These are phyloP conservation scores for Eristalis tenax DNA, from an alignment of 2,888 invertebrate species.

Conservation along the genomic window DNA sequence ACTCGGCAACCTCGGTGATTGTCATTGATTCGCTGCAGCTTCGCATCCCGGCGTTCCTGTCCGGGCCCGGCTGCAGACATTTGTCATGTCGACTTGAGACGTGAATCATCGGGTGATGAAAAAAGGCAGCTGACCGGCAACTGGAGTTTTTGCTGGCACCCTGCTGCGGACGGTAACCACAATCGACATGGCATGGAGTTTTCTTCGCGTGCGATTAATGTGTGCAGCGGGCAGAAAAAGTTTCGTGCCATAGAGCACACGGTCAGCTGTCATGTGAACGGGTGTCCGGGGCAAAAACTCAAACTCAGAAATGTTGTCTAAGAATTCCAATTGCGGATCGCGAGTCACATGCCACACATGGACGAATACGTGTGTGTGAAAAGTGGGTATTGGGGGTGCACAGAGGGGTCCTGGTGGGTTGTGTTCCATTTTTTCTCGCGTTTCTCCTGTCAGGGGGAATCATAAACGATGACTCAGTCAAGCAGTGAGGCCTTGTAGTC, in stretches of 20 bases:
- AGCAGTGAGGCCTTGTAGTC: slow-evolving; percentile 12
- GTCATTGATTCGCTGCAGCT: background rate
- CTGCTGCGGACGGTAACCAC: slow-evolving; percentile 38
- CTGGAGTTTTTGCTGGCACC: slow-evolving; percentile 33
- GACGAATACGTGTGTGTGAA: background rate
- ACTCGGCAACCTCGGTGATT: background rate
- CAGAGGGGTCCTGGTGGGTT: slow-evolving; percentile 4
- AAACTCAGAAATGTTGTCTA: slow-evolving; percentile 54
- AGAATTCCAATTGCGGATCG: slow-evolving; percentile 52
- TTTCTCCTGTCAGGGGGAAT: slow-evolving; percentile 38
- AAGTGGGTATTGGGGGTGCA: slow-evolving; percentile 10
- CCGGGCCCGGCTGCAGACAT: background rate
- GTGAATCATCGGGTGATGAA: slow-evolving; percentile 58
- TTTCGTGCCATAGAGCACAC: slow-evolving; percentile 63
- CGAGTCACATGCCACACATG: slow-evolving; percentile 45
- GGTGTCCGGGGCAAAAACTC: slow-evolving; percentile 11
- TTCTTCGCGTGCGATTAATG: slow-evolving; percentile 65
- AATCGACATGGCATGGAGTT: slow-evolving; percentile 62
- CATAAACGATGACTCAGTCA: slow-evolving; percentile 53
- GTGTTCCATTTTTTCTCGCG: slow-evolving; percentile 18
- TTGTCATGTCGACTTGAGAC: slow-evolving; percentile 43
- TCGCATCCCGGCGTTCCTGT: background rate
- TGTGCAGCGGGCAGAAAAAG: slow-evolving; percentile 43
- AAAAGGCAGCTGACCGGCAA: slow-evolving; percentile 43
- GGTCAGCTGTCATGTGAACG: slow-evolving; percentile 49